Evolutionary conservation across 2,797 vertebrate species (phyloP).

Genomic region (Dipus sagitta): DNA sequence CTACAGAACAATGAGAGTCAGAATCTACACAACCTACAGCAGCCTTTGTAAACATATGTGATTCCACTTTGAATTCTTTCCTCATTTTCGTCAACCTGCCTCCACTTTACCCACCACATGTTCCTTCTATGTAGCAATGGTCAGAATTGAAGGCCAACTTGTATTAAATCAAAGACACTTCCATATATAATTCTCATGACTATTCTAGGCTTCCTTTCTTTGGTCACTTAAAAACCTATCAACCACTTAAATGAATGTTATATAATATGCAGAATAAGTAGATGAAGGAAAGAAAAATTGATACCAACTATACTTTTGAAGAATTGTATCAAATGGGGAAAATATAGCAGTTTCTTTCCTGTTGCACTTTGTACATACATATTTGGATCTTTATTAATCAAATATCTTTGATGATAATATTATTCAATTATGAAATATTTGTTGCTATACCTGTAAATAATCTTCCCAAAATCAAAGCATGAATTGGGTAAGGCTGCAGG

Average conservation of each 20-base stretch:
- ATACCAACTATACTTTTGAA: not conserved
- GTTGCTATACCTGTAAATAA: not conserved
- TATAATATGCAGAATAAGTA: not conserved
- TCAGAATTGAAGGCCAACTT: not conserved
- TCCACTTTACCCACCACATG: rapidly evolving
- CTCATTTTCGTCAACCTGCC: not conserved
- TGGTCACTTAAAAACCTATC: conserved; percentile 26
- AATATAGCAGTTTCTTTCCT: not conserved
- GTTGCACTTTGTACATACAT: not conserved
- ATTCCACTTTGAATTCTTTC: not conserved
- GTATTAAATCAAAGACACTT: not conserved
- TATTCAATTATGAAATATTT: conserved; percentile 30
- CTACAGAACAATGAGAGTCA: not conserved
- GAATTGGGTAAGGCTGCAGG: not conserved
- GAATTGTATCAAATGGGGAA: not conserved
- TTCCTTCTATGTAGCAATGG: not conserved
- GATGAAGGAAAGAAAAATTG: conserved; percentile 10
- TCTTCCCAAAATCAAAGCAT: conserved; percentile 10
- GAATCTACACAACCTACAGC: not conserved
- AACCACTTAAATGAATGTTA: not conserved
- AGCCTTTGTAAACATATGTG: not conserved
- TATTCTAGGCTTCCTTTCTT: not conserved
- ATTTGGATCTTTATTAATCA: not conserved
- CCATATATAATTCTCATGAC: not conserved
- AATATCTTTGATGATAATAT: conserved; percentile 1